These are phyloP conservation scores for Syngnathus scovelli DNA, from an alignment of 2,113 vertebrate species.

Conservation along the genomic window DNA sequence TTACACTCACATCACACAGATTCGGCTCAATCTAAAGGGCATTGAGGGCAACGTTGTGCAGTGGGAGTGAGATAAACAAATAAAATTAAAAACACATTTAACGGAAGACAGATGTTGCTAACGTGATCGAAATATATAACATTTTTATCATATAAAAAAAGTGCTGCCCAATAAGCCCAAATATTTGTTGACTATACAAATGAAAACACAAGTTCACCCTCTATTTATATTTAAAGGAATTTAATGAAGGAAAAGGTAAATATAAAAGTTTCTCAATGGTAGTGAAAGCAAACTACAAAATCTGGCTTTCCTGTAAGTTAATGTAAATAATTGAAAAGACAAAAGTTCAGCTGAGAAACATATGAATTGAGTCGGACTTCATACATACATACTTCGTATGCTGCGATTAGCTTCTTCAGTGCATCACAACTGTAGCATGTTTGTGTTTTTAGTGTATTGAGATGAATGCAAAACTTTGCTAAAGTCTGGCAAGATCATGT, in stretches of 20 bases:
- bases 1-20: not conserved
- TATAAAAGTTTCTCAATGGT: not conserved
- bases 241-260: conserved; percentile 1
- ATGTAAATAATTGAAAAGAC: not conserved
- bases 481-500: not conserved
- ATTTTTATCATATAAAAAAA: conserved; percentile 6
- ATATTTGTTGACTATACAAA: not conserved
- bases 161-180: not conserved
- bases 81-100: not conserved
- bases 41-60: too few relatives aligned
- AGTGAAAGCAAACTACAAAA: conserved; percentile 7
- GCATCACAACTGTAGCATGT: not conserved
- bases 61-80: not conserved
- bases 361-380: not conserved
- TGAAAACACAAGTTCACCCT: not conserved
- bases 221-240: conserved; percentile 1
- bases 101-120: not conserved
- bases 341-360: not conserved
- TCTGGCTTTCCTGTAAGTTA: conserved; percentile 2
- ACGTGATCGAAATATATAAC: not conserved
- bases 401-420: not conserved
- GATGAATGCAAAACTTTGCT: not conserved
- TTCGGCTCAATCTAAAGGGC: not conserved
- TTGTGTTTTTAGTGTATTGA: too few relatives aligned
- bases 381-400: too few relatives aligned